Conservation (phyloP, 1,140 invertebrate species). For the Meloidogyne chitwoodi region DNA sequence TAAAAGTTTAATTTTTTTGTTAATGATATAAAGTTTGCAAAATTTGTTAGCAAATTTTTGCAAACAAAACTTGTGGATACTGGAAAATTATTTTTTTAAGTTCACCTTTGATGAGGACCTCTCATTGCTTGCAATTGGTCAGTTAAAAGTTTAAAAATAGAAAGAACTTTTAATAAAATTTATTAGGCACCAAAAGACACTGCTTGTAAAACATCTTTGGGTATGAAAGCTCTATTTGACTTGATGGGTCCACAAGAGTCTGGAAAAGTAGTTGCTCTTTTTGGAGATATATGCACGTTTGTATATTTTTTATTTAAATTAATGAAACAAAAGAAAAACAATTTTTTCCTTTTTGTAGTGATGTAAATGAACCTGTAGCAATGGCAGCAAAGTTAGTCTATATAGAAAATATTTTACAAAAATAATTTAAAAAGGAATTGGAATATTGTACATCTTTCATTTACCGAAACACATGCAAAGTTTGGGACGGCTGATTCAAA, state of each 20-base stretch:
- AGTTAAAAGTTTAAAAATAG: background rate
- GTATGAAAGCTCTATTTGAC: conserved; percentile 94
- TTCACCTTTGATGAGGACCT: conserved; percentile 25
- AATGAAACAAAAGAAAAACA: no score
- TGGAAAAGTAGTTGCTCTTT: conserved; percentile 69
- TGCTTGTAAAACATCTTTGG: conserved; percentile 71
- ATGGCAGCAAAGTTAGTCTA: conserved; percentile 78
- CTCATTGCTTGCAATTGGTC: conserved; percentile 39
- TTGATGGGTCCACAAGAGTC: conserved; percentile 70
- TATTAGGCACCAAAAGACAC: conserved; percentile 14
- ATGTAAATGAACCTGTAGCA: conserved; percentile 92
- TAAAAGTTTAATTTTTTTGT: background rate
- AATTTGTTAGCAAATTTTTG: background rate
- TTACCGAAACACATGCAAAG: conserved; percentile 96
- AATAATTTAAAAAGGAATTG: conserved; percentile 65
- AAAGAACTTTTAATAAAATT: no score
- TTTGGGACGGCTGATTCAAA: conserved; percentile 94
- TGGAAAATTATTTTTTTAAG: background rate
- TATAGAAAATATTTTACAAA: background rate
- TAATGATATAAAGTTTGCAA: no score
- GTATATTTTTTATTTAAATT: conserved; percentile 92
- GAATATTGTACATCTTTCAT: conserved; percentile 90
- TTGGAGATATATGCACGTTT: conserved; percentile 89
- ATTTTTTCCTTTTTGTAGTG: conserved; percentile 49
- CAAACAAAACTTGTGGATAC: background rate